phyloP scores from a whole-genome alignment of 2,888 invertebrate genomes.

The Litoditis marina region DNA sequence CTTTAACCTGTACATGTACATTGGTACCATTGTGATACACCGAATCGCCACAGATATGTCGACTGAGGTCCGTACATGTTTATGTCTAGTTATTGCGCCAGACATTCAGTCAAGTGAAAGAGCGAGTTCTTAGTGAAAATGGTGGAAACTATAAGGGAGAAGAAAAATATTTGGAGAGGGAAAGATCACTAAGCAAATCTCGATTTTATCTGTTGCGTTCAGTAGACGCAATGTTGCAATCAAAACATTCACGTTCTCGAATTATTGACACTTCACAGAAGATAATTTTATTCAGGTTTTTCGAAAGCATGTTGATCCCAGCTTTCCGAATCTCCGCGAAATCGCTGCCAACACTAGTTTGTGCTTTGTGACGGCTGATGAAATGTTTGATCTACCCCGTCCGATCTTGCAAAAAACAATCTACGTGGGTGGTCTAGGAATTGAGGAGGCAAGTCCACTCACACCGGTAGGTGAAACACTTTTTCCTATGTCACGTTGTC shows the following conservation, averaged over 20 bases:
- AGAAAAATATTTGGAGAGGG: no score
- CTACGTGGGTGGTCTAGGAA: constrained; percentile 39
- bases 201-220: no score
- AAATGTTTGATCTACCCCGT: constrained; percentile 38
- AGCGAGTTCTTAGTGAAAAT: no score
- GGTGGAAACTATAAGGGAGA: no score
- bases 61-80: constrained; percentile 33
- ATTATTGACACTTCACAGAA: no score
- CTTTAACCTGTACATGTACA: constrained; percentile 48
- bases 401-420: constrained; percentile 37
- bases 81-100: no score
- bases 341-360: constrained; percentile 42
- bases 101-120: no score
- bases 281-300: constrained; percentile 38
- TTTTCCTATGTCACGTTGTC: no score
- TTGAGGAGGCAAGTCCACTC: constrained; percentile 26
- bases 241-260: no score
- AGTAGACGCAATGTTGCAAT: no score
- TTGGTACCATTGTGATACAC: constrained; percentile 41
- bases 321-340: constrained; percentile 50
- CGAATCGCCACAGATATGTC: constrained; percentile 38
- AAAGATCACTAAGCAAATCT: no score
- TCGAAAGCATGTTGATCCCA: constrained; percentile 29
- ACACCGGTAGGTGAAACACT: no score
- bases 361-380: constrained; percentile 41